Conservation (phyloP, 2,113 vertebrate species). For the Strigops habroptila region DNA sequence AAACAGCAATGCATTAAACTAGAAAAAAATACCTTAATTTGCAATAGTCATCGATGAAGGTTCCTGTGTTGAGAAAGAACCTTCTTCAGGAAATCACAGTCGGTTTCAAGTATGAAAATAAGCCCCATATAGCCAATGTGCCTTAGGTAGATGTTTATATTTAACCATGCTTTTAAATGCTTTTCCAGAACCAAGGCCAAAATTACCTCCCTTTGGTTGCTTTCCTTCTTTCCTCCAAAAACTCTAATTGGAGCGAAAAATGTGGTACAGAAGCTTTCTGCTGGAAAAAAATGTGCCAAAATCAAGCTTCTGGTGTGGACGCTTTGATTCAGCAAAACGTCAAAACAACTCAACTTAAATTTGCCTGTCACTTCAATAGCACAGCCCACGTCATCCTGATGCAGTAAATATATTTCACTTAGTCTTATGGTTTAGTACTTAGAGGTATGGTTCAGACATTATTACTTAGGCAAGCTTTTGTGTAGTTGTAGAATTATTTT, state of each 20-base stretch:
- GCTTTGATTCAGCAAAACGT: not conserved
- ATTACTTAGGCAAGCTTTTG: not conserved
- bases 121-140: not conserved
- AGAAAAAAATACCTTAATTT: not conserved
- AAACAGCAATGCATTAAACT: not conserved
- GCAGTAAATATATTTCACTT: not conserved
- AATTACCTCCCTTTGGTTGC: not conserved
- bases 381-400: not conserved
- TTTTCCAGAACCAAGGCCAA: slow-evolving; percentile 4
- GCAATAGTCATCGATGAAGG: not conserved
- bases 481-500: not conserved
- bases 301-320: not conserved
- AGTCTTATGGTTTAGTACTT: not conserved
- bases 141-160: not conserved
- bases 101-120: not conserved
- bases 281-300: not conserved
- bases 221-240: not conserved
- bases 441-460: not conserved
- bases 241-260: not conserved
- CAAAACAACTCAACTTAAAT: not conserved
- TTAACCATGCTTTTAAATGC: not conserved
- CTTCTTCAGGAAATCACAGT: not conserved
- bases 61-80: not conserved
- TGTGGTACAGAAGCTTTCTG: not conserved
- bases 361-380: not conserved